phyloP scores from a whole-genome alignment of 2,888 invertebrate species.

The Oconnorella tubifera region DNA sequence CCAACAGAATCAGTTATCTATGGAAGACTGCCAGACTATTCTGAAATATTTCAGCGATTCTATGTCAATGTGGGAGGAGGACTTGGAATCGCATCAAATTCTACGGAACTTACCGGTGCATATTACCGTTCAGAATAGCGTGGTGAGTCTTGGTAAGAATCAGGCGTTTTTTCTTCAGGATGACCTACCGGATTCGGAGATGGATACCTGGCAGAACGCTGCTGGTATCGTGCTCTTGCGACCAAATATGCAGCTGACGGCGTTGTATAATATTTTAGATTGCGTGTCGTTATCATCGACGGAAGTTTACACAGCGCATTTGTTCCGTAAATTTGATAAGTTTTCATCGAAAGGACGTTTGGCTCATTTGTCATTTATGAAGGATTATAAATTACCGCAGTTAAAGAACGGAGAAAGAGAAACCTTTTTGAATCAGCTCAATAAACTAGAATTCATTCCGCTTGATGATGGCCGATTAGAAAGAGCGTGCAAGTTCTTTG shows the following conservation, averaged over 20 bases:
- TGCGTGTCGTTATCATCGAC: conserved; percentile 27
- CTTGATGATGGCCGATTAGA: conserved; percentile 24
- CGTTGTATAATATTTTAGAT: conserved; percentile 32
- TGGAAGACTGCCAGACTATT: conserved; percentile 35
- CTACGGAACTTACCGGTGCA: conserved; percentile 34
- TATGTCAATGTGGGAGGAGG: conserved; percentile 27
- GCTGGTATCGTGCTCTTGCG: conserved; percentile 33
- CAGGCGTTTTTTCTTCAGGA: conserved; percentile 31
- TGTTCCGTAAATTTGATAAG: conserved; percentile 35
- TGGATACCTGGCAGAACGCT: conserved; percentile 32
- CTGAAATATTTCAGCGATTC: conserved; percentile 37
- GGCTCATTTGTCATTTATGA: conserved; percentile 34
- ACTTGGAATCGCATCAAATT: conserved; percentile 13
- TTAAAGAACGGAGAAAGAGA: conserved; percentile 29
- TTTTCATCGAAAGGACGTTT: conserved; percentile 27
- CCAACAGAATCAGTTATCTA: conserved; percentile 14
- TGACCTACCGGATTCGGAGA: conserved; percentile 35
- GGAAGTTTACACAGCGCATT: conserved; percentile 33
- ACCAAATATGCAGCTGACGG: conserved; percentile 21
- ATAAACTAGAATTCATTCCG: conserved; percentile 30
- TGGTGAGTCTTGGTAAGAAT: conserved; percentile 28
- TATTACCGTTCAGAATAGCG: conserved; percentile 31
- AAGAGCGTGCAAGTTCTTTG: conserved; percentile 28
- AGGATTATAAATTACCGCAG: conserved; percentile 31
- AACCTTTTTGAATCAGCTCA: conserved; percentile 23